Base-by-base conservation (phyloP, 1,140 invertebrate species). In the Caligus rogercresseyi region DNA sequence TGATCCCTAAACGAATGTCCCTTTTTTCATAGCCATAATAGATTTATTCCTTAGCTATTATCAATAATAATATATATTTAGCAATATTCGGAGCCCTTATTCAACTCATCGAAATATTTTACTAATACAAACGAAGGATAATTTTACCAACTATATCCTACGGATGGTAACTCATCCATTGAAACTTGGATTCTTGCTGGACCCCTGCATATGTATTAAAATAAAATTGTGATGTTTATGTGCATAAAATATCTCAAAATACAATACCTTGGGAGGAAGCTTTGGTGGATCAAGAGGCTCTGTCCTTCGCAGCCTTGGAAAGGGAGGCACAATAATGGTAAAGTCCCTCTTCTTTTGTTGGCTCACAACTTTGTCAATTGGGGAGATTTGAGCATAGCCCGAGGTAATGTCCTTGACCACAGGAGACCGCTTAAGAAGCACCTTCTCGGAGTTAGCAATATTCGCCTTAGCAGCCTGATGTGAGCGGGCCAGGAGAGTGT, bases 351-450 rank as follows among this genome's bases (percentile, higher is more conserved):
- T 63, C 21, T 54, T n/a, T n/a, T 16, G n/a, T n/a, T 60, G 3
- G n/a, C n/a, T n/a, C 3, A 2, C 52, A 3, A 13, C 23, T 57
- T 21, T 19, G 3, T 57, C 13, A 62, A n/a, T 61, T 3, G 59
- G 43, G n/a, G n/a, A 7, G 19, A 55, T 63, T 23, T 15, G 52
- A 58, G 23, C 25, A 25, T 21, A 55, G 4, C 54, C 61, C 14
- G 2, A 16, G 2, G 61, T 63, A n/a, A 63, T 53, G 25, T 63
- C 61, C 19, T 25, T 63, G 13, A 63, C 52, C 3, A 63, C 53
- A 13, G 61, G 61, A 2, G 61, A 63, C 18, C 61, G 1, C 52
- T 63, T 63, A n/a, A 63, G 25, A 18, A 55, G 24, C n/a, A n/a
- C n/a, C 18, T 18, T 53, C 31, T 63, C 26, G 2, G 54, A 56